A percentile compares a stretch with the other conserved stretches of the same genome.
phyloP scores from a whole-genome alignment of 2,797 vertebrate genomes.

The Serranus cabrilla region DNA sequence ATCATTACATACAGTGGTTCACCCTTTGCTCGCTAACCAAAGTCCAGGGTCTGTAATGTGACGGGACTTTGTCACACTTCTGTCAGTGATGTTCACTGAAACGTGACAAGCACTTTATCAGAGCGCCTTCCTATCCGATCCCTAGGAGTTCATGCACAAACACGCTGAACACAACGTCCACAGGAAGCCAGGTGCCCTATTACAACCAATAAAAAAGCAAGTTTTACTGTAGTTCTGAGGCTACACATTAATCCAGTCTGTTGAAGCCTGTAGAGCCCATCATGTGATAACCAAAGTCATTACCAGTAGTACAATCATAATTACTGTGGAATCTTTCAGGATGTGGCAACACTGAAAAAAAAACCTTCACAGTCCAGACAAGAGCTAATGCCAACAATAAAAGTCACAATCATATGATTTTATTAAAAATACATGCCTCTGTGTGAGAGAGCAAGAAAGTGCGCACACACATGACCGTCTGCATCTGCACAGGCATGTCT shows the following conservation, averaged over 20 bases:
- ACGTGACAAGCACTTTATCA: conserved; percentile 82
- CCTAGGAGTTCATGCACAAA: conserved; percentile 67
- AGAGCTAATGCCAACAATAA: not conserved
- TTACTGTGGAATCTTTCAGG: conserved; percentile 59
- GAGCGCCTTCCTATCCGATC: conserved; percentile 76
- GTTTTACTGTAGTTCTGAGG: conserved; percentile 77
- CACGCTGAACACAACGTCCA: conserved; percentile 68
- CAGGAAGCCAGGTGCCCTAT: conserved; percentile 71
- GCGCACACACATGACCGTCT: conserved; percentile 5
- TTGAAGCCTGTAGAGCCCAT: conserved; percentile 55
- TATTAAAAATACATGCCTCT: conserved; percentile 8
- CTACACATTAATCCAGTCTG: conserved; percentile 84
- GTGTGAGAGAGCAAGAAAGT: conserved; percentile 23
- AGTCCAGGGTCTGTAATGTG: conserved; percentile 80
- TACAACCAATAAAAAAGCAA: conserved; percentile 65
- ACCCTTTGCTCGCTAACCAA: conserved; percentile 72
- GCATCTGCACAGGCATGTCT: conserved; percentile 50
- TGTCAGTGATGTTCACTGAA: conserved; percentile 68
- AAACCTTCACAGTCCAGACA: conserved; percentile 1
- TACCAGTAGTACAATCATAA: conserved; percentile 77
- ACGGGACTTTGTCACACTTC: conserved; percentile 78
- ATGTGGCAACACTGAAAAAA: conserved; percentile 51
- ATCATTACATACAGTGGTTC: conserved; percentile 78
- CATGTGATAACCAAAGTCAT: conserved; percentile 83
- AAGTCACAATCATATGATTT: conserved; percentile 51